Evolutionary conservation across 2,113 vertebrate genomes (phyloP), one percentile per base, ranked within the genome.

Genomic region (Lutjanus erythropterus): DNA sequence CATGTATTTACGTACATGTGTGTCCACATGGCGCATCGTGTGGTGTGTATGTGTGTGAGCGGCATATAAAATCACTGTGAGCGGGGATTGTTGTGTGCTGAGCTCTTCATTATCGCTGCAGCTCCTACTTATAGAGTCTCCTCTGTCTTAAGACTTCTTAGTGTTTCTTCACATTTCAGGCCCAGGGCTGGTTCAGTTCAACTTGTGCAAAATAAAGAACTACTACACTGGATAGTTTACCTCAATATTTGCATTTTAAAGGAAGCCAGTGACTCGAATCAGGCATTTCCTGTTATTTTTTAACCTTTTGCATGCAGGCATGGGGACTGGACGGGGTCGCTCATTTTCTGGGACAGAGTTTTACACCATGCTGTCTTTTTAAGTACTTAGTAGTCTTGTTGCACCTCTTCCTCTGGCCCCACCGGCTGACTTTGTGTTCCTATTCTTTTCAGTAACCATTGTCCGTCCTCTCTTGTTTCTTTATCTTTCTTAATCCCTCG

Each of bases 401-500:
- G 41, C 49, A 61, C 35, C 76, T 31, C 49, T 53, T 69, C 65
- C 7, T 53, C 25, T 52, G 59, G 66, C 49, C 66, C 46, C 37
- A 10, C 29, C 19, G 35, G 9, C 29, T 71, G 31, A 31, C 55
- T 60, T 23, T 44, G 49, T 58, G 50, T 35, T 42, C 27, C 55
- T 53, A 46, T 75, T 47, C 60, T 74, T 42, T 78, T 84, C 55
- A 62, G 33, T 60, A 66, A 74, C 65, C 74, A 71, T 10, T 75
- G 55, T 74, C 61, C 6, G 4, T 72, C 66, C 31, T 47, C 35
- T 41, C 37, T 61, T 42, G 23, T 52, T 29, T 41, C 53, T 50
- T 52, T 50, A 44, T 78, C 35, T 31, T 4, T 47, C 62, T 31
- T 61, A 69, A 72, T 53, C 50, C 44, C 46, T 47, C 10, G 1